Evolutionary conservation across 2,797 vertebrate species (phyloP).

Genomic region (Salmo trutta): DNA sequence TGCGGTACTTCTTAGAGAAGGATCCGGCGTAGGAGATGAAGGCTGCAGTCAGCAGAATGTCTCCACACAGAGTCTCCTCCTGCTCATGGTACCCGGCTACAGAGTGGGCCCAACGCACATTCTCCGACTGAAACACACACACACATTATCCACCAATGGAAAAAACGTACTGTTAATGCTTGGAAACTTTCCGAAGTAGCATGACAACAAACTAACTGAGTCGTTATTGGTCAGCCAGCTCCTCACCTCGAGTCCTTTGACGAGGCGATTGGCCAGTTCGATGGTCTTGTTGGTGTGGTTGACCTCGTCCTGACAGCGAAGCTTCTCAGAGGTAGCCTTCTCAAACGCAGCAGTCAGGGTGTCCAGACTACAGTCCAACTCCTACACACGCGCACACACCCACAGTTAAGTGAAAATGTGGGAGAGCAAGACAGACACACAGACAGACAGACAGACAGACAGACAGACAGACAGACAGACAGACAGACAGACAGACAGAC

Average conservation of each 20-base stretch:
- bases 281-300: conserved; percentile 95
- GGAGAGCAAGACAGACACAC: not conserved
- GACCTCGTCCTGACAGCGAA: conserved; percentile 90
- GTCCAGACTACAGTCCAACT: conserved; percentile 88
- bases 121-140: conserved; percentile 71
- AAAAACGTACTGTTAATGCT: not conserved
- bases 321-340: conserved; percentile 89
- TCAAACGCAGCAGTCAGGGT: conserved; percentile 82
- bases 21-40: conserved; percentile 77
- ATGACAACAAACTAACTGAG: not conserved
- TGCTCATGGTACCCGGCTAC: conserved; percentile 76
- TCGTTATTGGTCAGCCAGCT: conserved; percentile 73
- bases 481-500: too few species aligned
- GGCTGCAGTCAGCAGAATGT: conserved; percentile 73
- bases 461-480: too few species aligned
- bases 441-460: conserved; percentile 34
- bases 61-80: conserved; percentile 77
- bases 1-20: conserved; percentile 75
- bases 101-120: conserved; percentile 77
- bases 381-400: conserved; percentile 63
- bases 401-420: not conserved
- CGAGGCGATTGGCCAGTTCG: conserved; percentile 94
- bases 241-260: conserved; percentile 81
- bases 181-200: not conserved
- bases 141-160: conserved; percentile 16